Evolutionary conservation across 2,113 vertebrate genomes (phyloP), one percentile per base, ranked within the genome.

Genomic region (Rhinichthys klamathensis): DNA sequence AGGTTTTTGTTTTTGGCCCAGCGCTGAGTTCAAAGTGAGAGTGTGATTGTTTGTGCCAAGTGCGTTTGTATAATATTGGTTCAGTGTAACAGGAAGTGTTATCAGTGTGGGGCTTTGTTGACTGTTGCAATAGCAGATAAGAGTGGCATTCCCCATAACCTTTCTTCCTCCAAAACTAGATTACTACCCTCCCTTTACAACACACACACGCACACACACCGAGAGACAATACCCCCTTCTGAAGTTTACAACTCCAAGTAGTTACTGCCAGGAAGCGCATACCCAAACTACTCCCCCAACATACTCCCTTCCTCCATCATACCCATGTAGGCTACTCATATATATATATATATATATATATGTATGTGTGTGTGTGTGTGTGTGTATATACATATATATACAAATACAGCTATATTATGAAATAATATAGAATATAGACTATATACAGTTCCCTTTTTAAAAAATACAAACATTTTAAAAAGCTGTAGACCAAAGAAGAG

Each of bases 21-120:
- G 27, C 13, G 6, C 25, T 85, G 13, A 58, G 90, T 88, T 93
- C 91, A 89, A 81, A 88, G 74, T 90, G 88, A 92, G 86, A 87
- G 89, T 60, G 21, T 76, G 7, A 80, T 91, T 92, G 88, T 92
- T 94, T 91, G 92, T 91, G 86, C 87, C 84, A 86, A 77, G 78
- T 77, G 72, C 38, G 32, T 30, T 61, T 7, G 63, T 83, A 77
- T 73, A 63, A 67, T 46, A 75, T 82, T 30, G 72, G 12, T n/a
- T 75, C 41, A 75, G 69, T 70, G 84, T 60, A 32, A 80, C 85
- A 86, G 84, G 82, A 88, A 81, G 49, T 58, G 78, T 86, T 81
- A 88, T 88, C 82, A 86, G 87, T 11, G 60, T 82, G 74, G 51
- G 84, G 79, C 75, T 84, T 76, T 88, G 85, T 84, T 86, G 60